A percentile compares a stretch with the other conserved stretches of the same genome.
These are phyloP conservation scores for Drosophila asahinai DNA, from an alignment of 1,140 invertebrate genomes.

Conservation along the genomic window DNA sequence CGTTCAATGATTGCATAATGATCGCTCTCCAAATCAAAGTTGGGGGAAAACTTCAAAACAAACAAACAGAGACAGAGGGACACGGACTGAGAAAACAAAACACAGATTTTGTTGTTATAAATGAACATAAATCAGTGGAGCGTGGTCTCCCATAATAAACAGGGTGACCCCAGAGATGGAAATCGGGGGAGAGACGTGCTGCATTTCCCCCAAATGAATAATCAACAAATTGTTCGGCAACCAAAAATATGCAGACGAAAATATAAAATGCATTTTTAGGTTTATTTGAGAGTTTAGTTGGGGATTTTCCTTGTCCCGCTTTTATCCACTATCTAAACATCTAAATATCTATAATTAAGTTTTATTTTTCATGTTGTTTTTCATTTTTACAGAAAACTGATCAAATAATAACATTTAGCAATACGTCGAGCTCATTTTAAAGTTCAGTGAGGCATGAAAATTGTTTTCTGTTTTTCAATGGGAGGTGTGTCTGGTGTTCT, in stretches of 20 bases:
- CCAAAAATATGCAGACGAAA: slow-evolving; percentile 39
- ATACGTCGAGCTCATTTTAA: slow-evolving; percentile 54
- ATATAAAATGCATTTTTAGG: slow-evolving; percentile 63
- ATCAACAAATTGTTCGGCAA: slow-evolving; percentile 41
- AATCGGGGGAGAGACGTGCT: slow-evolving; percentile 2
- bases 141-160: slow-evolving; percentile 77
- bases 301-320: slow-evolving; percentile 7
- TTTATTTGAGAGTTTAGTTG: slow-evolving; percentile 36
- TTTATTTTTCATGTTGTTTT: slow-evolving; percentile 58
- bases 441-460: slow-evolving; percentile 73
- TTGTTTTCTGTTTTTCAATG: slow-evolving; percentile 46
- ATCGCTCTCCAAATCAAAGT: slow-evolving; percentile 40
- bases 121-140: slow-evolving; percentile 80
- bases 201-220: slow-evolving; percentile 40
- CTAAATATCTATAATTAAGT: slow-evolving; percentile 55
- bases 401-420: slow-evolving; percentile 71
- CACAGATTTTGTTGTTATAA: slow-evolving; percentile 70
- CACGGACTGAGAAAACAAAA: slow-evolving; percentile 37
- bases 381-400: slow-evolving; percentile 6
- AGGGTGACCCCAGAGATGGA: slow-evolving; percentile 33
- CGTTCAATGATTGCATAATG: slow-evolving; percentile 53
- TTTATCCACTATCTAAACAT: not conserved
- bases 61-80: slow-evolving; percentile 38
- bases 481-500: slow-evolving; percentile 33
- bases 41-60: slow-evolving; percentile 51